phyloP scores from a whole-genome alignment of 1,140 invertebrate genomes.

The Neelides sp. region DNA sequence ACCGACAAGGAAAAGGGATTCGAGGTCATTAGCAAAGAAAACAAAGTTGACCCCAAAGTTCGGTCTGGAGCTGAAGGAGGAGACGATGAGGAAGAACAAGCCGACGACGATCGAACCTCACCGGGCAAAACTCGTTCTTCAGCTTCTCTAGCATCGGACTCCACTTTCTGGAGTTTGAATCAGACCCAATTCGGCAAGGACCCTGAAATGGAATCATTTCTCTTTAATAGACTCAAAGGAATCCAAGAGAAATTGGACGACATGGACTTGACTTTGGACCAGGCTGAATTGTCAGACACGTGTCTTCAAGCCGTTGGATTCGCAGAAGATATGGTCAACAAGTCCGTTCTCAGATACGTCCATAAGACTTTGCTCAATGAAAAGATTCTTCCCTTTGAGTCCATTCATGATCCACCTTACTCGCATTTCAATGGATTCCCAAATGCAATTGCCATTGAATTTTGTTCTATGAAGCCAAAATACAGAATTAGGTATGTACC shows the following conservation, averaged over 20 bases:
- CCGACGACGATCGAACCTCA: neutral
- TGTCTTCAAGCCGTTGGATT: neutral
- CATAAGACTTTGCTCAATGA: conserved; percentile 4
- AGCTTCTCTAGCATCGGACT: neutral
- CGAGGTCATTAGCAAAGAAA: neutral
- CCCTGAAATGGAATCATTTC: neutral
- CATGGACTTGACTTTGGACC: neutral
- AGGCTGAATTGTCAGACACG: neutral
- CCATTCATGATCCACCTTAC: neutral
- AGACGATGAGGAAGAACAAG: neutral
- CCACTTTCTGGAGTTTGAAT: neutral
- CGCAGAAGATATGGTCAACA: conserved; percentile 2
- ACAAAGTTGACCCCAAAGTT: neutral
- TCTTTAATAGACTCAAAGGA: neutral
- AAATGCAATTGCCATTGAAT: conserved; percentile 51
- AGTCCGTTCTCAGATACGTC: neutral
- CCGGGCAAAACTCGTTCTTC: no score
- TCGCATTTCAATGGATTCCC: conserved; percentile 33
- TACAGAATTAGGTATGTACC: conserved; percentile 46
- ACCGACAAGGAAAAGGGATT: neutral
- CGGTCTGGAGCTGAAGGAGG: neutral
- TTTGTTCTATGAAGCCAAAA: conserved; percentile 45
- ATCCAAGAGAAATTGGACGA: neutral
- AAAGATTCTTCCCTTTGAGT: conserved; percentile 3
- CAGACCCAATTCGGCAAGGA: neutral